Base-by-base conservation (phyloP, 2,113 vertebrate species). In the Perca flavescens region DNA sequence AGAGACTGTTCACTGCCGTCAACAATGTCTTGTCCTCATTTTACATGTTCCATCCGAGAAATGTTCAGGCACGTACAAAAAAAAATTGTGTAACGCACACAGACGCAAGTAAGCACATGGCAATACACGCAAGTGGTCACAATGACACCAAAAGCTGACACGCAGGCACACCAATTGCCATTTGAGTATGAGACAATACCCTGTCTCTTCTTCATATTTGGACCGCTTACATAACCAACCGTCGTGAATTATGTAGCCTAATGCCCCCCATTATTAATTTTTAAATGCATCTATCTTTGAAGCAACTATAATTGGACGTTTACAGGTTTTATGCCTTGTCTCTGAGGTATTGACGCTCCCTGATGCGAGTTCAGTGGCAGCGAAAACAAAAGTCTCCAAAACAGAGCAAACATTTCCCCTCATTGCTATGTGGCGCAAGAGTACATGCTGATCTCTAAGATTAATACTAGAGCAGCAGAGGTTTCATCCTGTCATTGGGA, bases 261-360 rank as follows among this genome's bases (percentile, higher is more conserved):
- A 94, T 74, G 53, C 19, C 58, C 54, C 84, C 62, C 15, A 49
- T 73, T 84, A 91, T 95, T 28, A 85, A 94, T 90, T 92, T 92
- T 94, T 94, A 79, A 94, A 89, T 61, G 8, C 40, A 80, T 82
- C 76, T 64, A 61, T 75, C 87, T 93, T 93, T 94, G 92, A 93
- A 91, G 88, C 76, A 67, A 82, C 86, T 92, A 82, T 93, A 95
- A 95, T 94, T 92, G 91, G 79, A 84, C 86, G 77, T 94, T 94
- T 92, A 90, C 86, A 82, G 86, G 71, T 91, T 94, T 91, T 92
- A 88, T 80, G 79, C 68, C 70, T 68, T 1, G 68, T 89, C 91
- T 91, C 88, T 34, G 77, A 65, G 62, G 86, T 64, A 74, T 82
- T 31, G 11, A 43, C 50, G 12, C 67, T 74, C 70, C 72, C 25